Evolutionary conservation across 2,888 invertebrate genomes (phyloP).

Genomic region (Actias luna): DNA sequence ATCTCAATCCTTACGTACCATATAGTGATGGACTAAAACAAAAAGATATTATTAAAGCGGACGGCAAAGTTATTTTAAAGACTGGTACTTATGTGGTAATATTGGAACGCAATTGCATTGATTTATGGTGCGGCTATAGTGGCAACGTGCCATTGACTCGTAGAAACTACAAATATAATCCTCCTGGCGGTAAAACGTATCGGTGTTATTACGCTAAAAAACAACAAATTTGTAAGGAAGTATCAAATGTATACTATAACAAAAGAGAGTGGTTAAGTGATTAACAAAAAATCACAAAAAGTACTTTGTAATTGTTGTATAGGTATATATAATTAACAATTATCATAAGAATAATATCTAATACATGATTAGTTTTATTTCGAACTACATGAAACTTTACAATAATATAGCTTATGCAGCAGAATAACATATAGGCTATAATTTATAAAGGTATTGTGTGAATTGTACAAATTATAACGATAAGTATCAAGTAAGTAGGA

Average conservation of each 20-base stretch:
- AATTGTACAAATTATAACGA: too few species aligned
- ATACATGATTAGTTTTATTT: too few species aligned
- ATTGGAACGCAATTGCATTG: constrained; percentile 50
- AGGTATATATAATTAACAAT: not conserved
- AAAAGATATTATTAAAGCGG: constrained; percentile 43
- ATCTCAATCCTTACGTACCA: constrained; percentile 57
- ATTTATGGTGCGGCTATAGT: constrained; percentile 61
- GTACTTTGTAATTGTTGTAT: too few species aligned
- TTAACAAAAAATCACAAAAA: constrained; percentile 20
- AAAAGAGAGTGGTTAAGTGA: constrained; percentile 35
- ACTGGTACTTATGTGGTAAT: constrained; percentile 44
- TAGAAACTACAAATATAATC: constrained; percentile 38
- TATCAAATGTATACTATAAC: constrained; percentile 38
- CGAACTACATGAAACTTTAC: not conserved
- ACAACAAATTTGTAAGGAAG: constrained; percentile 65
- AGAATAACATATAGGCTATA: too few species aligned
- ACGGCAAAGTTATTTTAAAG: constrained; percentile 55
- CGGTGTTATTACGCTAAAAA: constrained; percentile 62
- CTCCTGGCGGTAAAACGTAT: constrained; percentile 62
- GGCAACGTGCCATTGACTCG: constrained; percentile 41
- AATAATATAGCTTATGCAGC: not conserved
- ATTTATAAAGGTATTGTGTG: too few species aligned
- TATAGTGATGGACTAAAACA: constrained; percentile 46
- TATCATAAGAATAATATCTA: too few species aligned
- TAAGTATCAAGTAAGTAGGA: too few species aligned